Evolutionary conservation across 2,797 vertebrate species (phyloP).

Genomic region (Sparus aurata): DNA sequence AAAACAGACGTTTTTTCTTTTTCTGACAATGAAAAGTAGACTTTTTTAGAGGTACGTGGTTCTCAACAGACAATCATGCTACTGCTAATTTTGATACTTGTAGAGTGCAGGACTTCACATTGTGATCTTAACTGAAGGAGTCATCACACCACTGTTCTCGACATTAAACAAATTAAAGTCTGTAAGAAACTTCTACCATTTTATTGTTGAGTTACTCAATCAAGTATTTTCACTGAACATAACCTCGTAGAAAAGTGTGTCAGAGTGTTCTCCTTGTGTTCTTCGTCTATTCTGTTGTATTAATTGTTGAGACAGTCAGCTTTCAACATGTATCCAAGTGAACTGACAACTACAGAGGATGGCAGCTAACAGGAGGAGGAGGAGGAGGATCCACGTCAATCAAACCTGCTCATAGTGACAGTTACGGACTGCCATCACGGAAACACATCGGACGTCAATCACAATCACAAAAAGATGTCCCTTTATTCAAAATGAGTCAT

Average conservation of each 20-base stretch:
- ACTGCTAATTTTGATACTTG: no score
- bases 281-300: not conserved
- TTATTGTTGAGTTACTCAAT: not conserved
- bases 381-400: conserved; percentile 18
- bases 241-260: not conserved
- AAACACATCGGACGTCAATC: conserved; percentile 6
- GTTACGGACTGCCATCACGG: not conserved
- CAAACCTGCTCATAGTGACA: not conserved
- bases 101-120: no score
- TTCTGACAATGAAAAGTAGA: no score
- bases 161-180: no score
- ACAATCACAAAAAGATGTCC: not conserved
- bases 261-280: not conserved
- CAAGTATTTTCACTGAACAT: not conserved
- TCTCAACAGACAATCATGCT: no score
- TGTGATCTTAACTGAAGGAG: no score
- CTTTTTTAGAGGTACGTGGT: no score
- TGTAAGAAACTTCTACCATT: not conserved
- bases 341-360: not conserved
- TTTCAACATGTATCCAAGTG: not conserved
- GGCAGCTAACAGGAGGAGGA: conserved; percentile 1
- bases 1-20: no score
- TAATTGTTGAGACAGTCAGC: not conserved
- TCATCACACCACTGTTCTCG: no score
- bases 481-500: not conserved